phyloP scores from a whole-genome alignment of 2,888 invertebrate species.

The Apamea sordens region DNA sequence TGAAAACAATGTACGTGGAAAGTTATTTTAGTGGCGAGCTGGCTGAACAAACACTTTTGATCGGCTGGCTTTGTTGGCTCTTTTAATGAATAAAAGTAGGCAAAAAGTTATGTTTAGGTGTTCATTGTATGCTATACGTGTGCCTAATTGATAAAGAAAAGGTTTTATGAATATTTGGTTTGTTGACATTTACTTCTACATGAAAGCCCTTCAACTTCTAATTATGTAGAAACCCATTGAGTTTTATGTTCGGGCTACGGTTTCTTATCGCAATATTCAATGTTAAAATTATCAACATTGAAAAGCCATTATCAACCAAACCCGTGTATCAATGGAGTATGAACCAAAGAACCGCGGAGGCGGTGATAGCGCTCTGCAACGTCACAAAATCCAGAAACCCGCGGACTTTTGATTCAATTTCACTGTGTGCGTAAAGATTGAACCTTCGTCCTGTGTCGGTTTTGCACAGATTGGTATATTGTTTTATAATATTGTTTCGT shows the following conservation, averaged over 20 bases:
- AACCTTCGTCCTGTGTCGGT: constrained; percentile 35
- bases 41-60: constrained; percentile 36
- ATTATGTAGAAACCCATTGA: neutral
- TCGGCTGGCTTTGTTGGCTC: constrained; percentile 2
- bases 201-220: neutral
- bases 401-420: constrained; percentile 71
- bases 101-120: neutral
- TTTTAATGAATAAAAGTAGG: constrained; percentile 10
- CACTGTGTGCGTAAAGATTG: constrained; percentile 54
- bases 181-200: neutral
- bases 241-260: neutral
- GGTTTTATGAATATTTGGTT: neutral
- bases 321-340: constrained; percentile 43
- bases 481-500: neutral
- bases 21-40: constrained; percentile 35
- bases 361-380: constrained; percentile 9
- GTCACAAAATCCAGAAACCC: constrained; percentile 54
- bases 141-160: neutral
- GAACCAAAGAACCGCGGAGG: constrained; percentile 7
- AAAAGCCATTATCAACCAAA: constrained; percentile 9
- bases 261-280: neutral
- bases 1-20: constrained; percentile 41
- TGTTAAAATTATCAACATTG: neutral
- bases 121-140: neutral
- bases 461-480: constrained; percentile 8